phyloP scores from a whole-genome alignment of 2,888 invertebrate species.

The Notodonta ziczac region DNA sequence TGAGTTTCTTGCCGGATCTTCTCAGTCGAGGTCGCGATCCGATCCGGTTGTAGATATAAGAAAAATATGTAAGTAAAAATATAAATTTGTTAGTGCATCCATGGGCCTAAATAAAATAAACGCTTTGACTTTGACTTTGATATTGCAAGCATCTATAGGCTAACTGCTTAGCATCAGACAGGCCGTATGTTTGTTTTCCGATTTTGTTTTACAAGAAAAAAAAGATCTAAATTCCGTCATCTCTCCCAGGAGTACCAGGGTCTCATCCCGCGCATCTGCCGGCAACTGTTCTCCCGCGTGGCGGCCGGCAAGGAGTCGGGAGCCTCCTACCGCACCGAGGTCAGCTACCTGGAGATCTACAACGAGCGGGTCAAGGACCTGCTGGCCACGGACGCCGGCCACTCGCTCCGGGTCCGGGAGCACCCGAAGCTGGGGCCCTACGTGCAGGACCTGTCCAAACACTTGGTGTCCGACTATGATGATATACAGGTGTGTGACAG shows the following conservation, averaged over 20 bases:
- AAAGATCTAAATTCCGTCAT: no score
- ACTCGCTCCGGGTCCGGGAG: slow-evolving; percentile 90
- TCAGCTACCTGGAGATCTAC: slow-evolving; percentile 94
- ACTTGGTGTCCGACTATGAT: slow-evolving; percentile 93
- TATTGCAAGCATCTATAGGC: no score
- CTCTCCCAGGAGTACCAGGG: slow-evolving; percentile 88
- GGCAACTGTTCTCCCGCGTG: slow-evolving; percentile 92
- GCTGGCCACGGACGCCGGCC: slow-evolving; percentile 85
- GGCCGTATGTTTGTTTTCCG: no score
- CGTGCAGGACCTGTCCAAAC: slow-evolving; percentile 94
- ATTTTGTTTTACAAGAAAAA: no score
- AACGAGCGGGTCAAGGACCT: slow-evolving; percentile 92
- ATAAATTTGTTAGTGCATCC: no score
- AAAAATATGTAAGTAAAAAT: no score
- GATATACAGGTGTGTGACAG: slow-evolving; percentile 88
- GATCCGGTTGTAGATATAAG: no score
- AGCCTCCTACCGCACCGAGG: slow-evolving; percentile 93
- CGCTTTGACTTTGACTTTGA: no score
- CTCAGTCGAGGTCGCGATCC: no score
- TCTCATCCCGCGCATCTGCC: slow-evolving; percentile 93
- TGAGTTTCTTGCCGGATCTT: no score
- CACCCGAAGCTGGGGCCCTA: slow-evolving; percentile 93
- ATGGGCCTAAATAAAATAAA: no score
- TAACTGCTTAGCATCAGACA: no score
- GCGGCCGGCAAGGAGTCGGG: slow-evolving; percentile 92